Evolutionary conservation across 2,888 invertebrate species (phyloP), one percentile per base, ranked within the genome.

Genomic region (Dasysyrphus albostriatus): DNA sequence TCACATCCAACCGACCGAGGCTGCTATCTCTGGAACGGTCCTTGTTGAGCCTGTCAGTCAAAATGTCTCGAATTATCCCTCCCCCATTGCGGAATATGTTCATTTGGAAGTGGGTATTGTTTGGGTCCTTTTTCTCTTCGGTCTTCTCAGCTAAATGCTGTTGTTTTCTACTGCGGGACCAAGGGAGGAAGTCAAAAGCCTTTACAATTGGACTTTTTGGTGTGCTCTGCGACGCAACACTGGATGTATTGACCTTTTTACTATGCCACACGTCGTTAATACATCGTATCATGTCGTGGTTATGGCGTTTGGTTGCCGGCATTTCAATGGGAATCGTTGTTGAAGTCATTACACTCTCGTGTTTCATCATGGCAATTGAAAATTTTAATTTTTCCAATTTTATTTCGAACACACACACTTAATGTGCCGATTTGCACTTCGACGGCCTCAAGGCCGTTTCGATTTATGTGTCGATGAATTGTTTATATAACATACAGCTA

Each of bases 161-260:
- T 42, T 73, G 85, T 75, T 90, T 92, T 84, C 89, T 91, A 75
- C 89, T 91, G 54, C 91, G 90, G 12, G 91, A 81, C 93, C 93
- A 93, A 42, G 92, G 91, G 14, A 92, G 88, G 65, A 93, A 93
- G 72, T 93, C 92, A 74, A 92, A 92, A 49, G 92, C 92, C 88
- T 92, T 92, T 73, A 91, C 92, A 8, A 92, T 92, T 75, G 92
- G 92, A 83, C 92, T 92, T 32, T 91, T 90, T 12, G 91, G 88
- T 16, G 88, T 58, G 59, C 42, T 89, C 24, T 72, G 83, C 24
- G 76, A 54, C 73, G 58, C 75, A 16, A 70, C 44, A 19, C 14
- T 56, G 34, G 67, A 44, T 37, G 67, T 67, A 67, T 34, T 67
- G 37, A 72, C 69, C 59, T 42, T 79, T 78, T 83, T 88, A 75